phyloP scores from a whole-genome alignment of 2,888 invertebrate genomes.

The Margaritifera margaritifera region DNA sequence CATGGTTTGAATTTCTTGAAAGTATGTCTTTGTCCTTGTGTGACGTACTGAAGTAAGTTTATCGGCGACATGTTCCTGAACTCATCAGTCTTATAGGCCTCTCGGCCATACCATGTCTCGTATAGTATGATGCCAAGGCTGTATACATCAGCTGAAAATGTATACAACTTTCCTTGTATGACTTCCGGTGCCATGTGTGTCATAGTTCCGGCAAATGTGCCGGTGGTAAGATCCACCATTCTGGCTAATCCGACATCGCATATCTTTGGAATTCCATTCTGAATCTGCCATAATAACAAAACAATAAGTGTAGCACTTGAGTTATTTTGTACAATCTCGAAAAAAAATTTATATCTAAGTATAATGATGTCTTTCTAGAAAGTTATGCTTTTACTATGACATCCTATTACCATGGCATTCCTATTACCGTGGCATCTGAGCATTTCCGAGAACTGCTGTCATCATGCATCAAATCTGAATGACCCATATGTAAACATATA shows the following conservation, averaged over 20 bases:
- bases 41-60: conserved; percentile 16
- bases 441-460: no score
- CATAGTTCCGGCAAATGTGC: conserved; percentile 58
- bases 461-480: no score
- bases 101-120: conserved; percentile 64
- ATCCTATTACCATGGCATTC: no score
- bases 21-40: conserved; percentile 19
- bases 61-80: neutral
- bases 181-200: conserved; percentile 65
- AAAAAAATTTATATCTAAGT: no score
- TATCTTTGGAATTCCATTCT: conserved; percentile 48
- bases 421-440: no score
- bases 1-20: neutral
- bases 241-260: conserved; percentile 65
- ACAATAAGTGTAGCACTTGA: neutral
- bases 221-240: conserved; percentile 48
- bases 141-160: conserved; percentile 56
- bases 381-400: no score
- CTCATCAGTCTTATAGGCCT: conserved; percentile 31
- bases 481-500: no score
- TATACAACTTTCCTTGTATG: conserved; percentile 47
- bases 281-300: conserved; percentile 30
- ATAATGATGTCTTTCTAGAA: no score
- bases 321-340: neutral
- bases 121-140: conserved; percentile 57